A percentile compares a stretch with the other conserved stretches of the same genome.
These are phyloP conservation scores for Epicampocera succincta DNA, from an alignment of 2,888 invertebrate genomes.

Conservation along the genomic window DNA sequence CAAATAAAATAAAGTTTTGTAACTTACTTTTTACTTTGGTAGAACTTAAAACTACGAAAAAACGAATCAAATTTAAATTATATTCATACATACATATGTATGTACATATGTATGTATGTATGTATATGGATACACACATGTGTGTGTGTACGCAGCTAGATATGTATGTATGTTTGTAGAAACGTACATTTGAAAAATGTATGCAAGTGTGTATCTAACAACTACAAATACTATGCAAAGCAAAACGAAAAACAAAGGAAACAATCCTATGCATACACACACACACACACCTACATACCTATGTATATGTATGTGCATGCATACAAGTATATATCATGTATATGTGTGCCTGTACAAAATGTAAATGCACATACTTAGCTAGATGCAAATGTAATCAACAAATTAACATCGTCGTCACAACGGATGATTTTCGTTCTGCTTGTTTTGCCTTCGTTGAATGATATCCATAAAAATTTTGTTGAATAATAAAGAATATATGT, in stretches of 20 bases:
- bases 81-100: neutral
- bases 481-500: conserved; percentile 2
- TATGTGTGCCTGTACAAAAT: too few species aligned
- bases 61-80: neutral
- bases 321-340: too few species aligned
- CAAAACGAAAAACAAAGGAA: conserved; percentile 37
- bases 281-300: too few species aligned
- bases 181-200: too few species aligned
- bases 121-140: neutral
- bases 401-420: conserved; percentile 66
- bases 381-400: conserved; percentile 27
- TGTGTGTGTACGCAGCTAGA: neutral
- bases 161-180: neutral
- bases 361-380: neutral
- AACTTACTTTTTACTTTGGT: too few species aligned
- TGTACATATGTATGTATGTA: neutral
- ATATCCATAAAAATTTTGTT: conserved; percentile 14
- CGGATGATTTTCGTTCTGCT: conserved; percentile 77
- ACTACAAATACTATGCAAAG: conserved; percentile 10
- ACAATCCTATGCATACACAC: neutral
- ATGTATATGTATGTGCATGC: too few species aligned
- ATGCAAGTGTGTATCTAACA: conserved; percentile 9
- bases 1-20: too few species aligned
- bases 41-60: too few species aligned
- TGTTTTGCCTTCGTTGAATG: conserved; percentile 1